phyloP scores from a whole-genome alignment of 2,888 invertebrate species.

The Romanomermis culicivorax region DNA sequence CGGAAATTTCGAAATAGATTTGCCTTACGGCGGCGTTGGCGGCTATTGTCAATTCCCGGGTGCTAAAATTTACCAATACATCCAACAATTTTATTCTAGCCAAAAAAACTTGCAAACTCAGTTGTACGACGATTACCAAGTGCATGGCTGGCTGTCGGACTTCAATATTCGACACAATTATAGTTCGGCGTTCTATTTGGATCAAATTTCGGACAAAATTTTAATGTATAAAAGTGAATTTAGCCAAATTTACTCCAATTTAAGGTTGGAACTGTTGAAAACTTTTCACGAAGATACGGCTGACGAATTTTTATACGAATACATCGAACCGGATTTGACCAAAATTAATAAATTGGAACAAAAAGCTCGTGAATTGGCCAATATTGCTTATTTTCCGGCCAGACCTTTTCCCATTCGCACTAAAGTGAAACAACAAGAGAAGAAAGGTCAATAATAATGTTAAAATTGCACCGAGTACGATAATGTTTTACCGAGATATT shows the following conservation, averaged over 20 bases:
- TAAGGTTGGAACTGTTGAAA: conserved; percentile 13
- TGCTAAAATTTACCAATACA: conserved; percentile 7
- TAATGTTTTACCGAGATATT: too few species aligned
- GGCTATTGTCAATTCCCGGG: conserved; percentile 11
- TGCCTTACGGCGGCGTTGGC: conserved; percentile 3
- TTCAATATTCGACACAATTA: conserved; percentile 17
- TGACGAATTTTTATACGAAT: conserved; percentile 19
- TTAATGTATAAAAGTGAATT: not conserved
- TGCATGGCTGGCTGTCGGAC: conserved; percentile 20
- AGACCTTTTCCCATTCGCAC: conserved; percentile 7
- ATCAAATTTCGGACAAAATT: conserved; percentile 9
- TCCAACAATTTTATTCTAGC: conserved; percentile 9
- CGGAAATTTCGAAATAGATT: conserved; percentile 6
- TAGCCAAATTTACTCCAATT: not conserved
- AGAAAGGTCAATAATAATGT: not conserved
- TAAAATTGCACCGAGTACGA: too few species aligned
- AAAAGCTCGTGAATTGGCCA: not conserved
- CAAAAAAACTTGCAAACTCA: not conserved
- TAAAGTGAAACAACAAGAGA: not conserved
- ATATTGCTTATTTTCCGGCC: conserved; percentile 1
- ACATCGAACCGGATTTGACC: conserved; percentile 10
- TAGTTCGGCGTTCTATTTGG: conserved; percentile 17
- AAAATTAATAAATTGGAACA: not conserved
- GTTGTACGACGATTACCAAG: conserved; percentile 12
- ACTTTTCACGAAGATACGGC: conserved; percentile 19